A percentile compares a stretch with the other conserved stretches of the same genome.
Conservation (phyloP, 2,888 invertebrate genomes). For the Alentia gelatinosa region DNA sequence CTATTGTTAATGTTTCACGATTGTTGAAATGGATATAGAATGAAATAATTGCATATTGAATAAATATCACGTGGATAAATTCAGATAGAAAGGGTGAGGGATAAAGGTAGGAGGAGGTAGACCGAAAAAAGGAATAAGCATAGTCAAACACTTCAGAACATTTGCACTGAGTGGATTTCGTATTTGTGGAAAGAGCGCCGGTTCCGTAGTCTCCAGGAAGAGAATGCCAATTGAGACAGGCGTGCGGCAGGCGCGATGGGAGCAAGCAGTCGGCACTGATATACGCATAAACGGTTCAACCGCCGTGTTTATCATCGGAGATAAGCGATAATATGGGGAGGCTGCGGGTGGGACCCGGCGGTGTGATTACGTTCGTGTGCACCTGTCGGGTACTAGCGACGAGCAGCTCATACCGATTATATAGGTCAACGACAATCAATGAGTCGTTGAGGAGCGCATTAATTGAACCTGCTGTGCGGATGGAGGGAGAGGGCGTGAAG, state of each 20-base stretch:
- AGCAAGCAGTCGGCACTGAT: background rate
- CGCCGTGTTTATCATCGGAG: background rate
- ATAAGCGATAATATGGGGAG: background rate
- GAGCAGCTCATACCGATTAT: slow-evolving; percentile 16
- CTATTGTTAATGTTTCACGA: no score
- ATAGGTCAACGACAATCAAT: slow-evolving; percentile 47
- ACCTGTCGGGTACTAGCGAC: slow-evolving; percentile 35
- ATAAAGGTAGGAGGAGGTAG: background rate
- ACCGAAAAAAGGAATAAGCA: no score
- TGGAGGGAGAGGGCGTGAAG: background rate
- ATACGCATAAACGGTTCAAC: background rate
- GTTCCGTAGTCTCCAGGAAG: no score
- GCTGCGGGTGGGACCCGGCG: background rate
- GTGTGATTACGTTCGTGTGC: background rate
- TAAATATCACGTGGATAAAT: no score
- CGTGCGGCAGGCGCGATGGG: background rate
- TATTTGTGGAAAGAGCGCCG: no score
- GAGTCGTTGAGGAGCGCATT: slow-evolving; percentile 33
- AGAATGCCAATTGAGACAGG: background rate
- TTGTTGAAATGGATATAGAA: no score
- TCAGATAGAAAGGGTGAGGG: background rate
- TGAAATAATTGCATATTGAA: background rate
- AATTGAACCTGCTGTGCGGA: background rate
- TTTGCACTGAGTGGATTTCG: no score
- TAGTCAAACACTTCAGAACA: no score